These are phyloP conservation scores for Hirtodrosophila alboralis DNA, from an alignment of 2,888 invertebrate species.

Conservation along the genomic window DNA sequence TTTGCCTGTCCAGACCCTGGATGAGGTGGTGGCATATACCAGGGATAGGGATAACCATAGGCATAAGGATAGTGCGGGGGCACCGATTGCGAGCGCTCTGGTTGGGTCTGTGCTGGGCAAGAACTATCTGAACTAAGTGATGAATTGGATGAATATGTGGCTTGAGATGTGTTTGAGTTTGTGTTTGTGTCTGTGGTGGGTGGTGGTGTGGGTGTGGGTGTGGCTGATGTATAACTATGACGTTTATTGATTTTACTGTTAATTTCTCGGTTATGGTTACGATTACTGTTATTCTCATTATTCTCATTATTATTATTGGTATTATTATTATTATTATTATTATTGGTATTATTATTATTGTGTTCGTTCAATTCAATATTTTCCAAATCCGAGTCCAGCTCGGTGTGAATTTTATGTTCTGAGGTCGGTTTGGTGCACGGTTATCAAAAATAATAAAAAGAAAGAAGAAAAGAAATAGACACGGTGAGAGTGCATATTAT, in stretches of 20 bases:
- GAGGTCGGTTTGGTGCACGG: constrained; percentile 76
- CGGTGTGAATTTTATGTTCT: constrained; percentile 82
- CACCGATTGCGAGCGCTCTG: constrained; percentile 69
- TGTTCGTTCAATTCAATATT: constrained; percentile 81
- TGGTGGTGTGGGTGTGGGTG: constrained; percentile 39
- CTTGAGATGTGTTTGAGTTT: constrained; percentile 31
- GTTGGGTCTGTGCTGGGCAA: constrained; percentile 43
- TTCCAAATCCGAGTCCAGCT: constrained; percentile 83
- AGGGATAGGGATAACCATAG: constrained; percentile 79
- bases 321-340: constrained; percentile 43
- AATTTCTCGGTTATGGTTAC: constrained; percentile 61
- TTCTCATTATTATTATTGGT: constrained; percentile 54
- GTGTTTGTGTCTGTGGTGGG: constrained; percentile 32
- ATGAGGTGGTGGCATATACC: constrained; percentile 76
- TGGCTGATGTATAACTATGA: constrained; percentile 62
- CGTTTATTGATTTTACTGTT: constrained; percentile 74
- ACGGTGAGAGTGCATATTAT: constrained; percentile 75
- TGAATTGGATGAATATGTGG: constrained; percentile 70
- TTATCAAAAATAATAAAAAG: constrained; percentile 78
- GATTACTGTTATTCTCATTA: constrained; percentile 50
- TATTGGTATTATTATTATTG: constrained; percentile 64
- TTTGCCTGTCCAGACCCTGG: constrained; percentile 20
- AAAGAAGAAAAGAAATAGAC: constrained; percentile 77
- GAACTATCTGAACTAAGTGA: constrained; percentile 75
- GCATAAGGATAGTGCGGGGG: constrained; percentile 78